Base-by-base conservation (phyloP, 92 coral and sea anemone species). In the Siderastrea radians region DNA sequence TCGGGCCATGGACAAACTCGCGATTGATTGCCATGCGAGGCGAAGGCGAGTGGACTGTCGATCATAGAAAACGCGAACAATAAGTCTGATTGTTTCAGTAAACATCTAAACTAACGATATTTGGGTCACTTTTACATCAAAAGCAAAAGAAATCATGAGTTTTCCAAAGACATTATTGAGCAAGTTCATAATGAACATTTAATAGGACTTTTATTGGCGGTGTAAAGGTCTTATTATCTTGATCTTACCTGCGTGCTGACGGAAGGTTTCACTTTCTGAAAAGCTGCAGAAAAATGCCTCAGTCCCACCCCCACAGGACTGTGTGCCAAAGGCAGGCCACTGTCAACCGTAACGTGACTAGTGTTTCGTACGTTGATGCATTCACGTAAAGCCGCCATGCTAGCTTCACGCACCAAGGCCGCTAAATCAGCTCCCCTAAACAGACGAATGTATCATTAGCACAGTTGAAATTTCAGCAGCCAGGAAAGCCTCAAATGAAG, bases 341-440 rank as follows among this genome's bases (percentile, higher is more conserved):
- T 62, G 38, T 73, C 87, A 62, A 62, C 47, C 7, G 73, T 72
- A 80, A 61, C 62, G 26, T 74, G 79, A 45, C 70, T 48, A 6
- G 81, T 52, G 50, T 80, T 44, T 44, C 47, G 87, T n/a, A 60
- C 80, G 55, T 82, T 84, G 88, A 97, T 97, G 17, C 95, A 75
- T 83, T 97, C 99, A 53, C 96, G 95, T 68, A 97, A 88, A 16
- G 98, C 93, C 19, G 95, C 94, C 91, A 97, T 96, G n/a, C 96
- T 93, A 14, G 99, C 99, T 86, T 97, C 99, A 16, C 99, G 90
- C 52, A 97, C 99, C 80, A 97, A 75, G 1, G 99, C 99, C 8
- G 99, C 95, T 26, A 97, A 85, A 80, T 97, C 99, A 11, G 99
- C 99, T 11, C 99, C 99, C 63, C 99, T 97, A 55, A 1, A 77